Conservation (phyloP, 2,888 invertebrate species). For the Caenorhabditis wallacei region DNA sequence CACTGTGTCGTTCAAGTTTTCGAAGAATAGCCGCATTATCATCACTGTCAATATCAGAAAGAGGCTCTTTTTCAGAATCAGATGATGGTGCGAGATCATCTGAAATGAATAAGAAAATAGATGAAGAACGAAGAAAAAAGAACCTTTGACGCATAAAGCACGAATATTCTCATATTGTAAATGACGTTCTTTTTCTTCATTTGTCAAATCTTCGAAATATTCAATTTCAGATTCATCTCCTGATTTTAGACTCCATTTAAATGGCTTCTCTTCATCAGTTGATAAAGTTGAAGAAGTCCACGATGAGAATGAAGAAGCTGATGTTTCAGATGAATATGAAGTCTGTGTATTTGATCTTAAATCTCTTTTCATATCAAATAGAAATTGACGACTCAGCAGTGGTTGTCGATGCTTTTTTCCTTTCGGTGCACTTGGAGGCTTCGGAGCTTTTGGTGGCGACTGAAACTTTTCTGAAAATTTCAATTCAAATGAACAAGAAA, state of each 20-base stretch:
- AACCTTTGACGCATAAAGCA: slow-evolving; percentile 8
- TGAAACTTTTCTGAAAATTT: background rate
- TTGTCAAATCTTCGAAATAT: slow-evolving; percentile 13
- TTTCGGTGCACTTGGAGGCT: background rate
- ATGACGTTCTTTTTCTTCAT: background rate
- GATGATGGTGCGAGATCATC: slow-evolving; percentile 4
- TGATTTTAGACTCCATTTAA: slow-evolving; percentile 30
- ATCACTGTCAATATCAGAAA: slow-evolving; percentile 25
- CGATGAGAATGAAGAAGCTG: slow-evolving; percentile 25
- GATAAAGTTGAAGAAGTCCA: slow-evolving; percentile 27
- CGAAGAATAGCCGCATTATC: slow-evolving; percentile 4
- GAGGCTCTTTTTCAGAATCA: slow-evolving; percentile 1
- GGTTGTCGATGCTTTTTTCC: background rate
- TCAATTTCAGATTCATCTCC: slow-evolving; percentile 5
- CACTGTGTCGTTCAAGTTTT: background rate
- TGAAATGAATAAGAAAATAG: background rate
- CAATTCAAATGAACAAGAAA: background rate
- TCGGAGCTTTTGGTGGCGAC: background rate
- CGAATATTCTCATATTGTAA: slow-evolving; percentile 1
- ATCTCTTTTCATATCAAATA: slow-evolving; percentile 11
- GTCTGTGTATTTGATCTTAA: background rate
- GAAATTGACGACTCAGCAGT: slow-evolving; percentile 5
- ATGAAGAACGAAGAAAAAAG: background rate
- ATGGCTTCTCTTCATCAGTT: slow-evolving; percentile 12
- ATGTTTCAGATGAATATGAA: slow-evolving; percentile 19